Evolutionary conservation across 2,888 invertebrate genomes (phyloP), one percentile per base, ranked within the genome.

Genomic region (Tetragonisca angustula): DNA sequence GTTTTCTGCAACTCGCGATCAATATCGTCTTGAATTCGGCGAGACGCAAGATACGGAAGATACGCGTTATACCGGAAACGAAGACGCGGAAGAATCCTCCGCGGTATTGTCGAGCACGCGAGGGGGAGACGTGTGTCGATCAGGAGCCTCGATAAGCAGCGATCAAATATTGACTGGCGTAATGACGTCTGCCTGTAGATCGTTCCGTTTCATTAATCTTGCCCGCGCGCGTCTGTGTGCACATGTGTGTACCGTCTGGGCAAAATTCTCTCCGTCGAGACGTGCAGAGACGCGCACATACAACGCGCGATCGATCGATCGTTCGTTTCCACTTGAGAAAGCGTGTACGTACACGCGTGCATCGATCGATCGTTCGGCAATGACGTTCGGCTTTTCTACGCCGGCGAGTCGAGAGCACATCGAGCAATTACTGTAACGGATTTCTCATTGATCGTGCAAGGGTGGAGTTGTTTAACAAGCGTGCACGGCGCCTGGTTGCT

Each of bases 191-290:
- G 3, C 64, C 27, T 21, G 74, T 54, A 59, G 62, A 79, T 80
- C 81, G 79, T 83, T 86, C 75, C 78, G 73, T 88, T 80, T 89
- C 82, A 81, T 88, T 88, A 87, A 87, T 88, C 84, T 70, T 52
- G 21, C 9, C 1, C 9, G 43, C 43, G 0, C 9, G 36, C 36
- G 36, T n/a, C n/a, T 1, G 11, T 9, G 43, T 36, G 36, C 6
- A 32, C 32, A 32, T 4, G 6, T 6, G 36, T 11, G 43, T 11
- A 13, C 65, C 70, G 59, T 49, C 52, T 32, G 11, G 61, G 64
- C 69, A 78, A 72, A 69, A 75, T 75, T 52, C 61, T 65, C 32
- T 65, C 32, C 27, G 61, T 32, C 43, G 43, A 43, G 5, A 11
- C 36, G 32, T 32, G 27, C 17, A 62, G 32, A 49, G 17, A 17